phyloP scores from a whole-genome alignment of 2,888 invertebrate genomes.

The Synergus itoensis region DNA sequence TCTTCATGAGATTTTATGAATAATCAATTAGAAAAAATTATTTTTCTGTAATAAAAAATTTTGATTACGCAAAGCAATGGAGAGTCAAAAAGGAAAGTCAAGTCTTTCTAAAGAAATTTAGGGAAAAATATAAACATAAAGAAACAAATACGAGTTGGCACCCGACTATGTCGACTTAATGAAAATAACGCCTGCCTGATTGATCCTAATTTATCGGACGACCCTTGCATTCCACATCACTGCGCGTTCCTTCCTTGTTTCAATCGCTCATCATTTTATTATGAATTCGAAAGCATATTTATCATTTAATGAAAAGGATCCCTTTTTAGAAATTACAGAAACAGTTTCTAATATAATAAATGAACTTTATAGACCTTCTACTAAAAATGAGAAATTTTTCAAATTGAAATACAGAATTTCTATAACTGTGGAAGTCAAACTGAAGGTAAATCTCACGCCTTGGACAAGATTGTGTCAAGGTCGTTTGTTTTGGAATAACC shows the following conservation, averaged over 20 bases:
- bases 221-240: conserved; percentile 35
- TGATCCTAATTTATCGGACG: conserved; percentile 30
- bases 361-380: too few species aligned
- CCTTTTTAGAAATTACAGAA: background rate
- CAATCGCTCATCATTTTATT: background rate
- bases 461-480: conserved; percentile 9
- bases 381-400: background rate
- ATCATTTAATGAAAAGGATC: background rate
- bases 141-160: conserved; percentile 28
- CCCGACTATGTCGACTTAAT: conserved; percentile 15
- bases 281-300: background rate
- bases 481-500: background rate
- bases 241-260: conserved; percentile 7
- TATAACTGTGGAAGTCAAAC: background rate
- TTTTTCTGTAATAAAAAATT: too few species aligned
- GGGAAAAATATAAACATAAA: background rate
- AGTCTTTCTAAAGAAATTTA: background rate
- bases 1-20: too few species aligned
- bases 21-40: too few species aligned
- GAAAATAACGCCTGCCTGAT: conserved; percentile 33
- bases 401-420: background rate
- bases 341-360: background rate
- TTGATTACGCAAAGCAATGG: too few species aligned
- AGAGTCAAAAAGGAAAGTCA: too few species aligned
- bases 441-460: background rate